These are phyloP conservation scores for Tiaroga cobitis DNA, from an alignment of 2,797 vertebrate genomes.

Conservation along the genomic window DNA sequence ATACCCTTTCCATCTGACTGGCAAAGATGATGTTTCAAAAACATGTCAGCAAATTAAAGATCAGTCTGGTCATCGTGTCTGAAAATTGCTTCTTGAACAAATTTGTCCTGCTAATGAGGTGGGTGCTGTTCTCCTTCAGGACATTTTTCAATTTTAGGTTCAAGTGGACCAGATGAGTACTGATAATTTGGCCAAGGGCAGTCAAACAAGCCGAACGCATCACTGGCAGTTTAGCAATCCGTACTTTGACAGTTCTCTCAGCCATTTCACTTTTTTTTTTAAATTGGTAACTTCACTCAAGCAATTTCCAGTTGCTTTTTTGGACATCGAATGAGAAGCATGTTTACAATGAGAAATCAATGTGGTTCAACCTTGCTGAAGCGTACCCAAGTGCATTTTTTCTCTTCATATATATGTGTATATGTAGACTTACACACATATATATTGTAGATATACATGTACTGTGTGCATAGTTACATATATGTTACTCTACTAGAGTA, in stretches of 20 bases:
- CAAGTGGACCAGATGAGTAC: slow-evolving; percentile 40
- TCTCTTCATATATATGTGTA: slow-evolving; percentile 77
- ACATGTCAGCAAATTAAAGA: slow-evolving; percentile 48
- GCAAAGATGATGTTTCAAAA: slow-evolving; percentile 36
- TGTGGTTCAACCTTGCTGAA: slow-evolving; percentile 93
- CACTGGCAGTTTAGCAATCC: slow-evolving; percentile 47
- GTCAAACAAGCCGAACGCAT: slow-evolving; percentile 6
- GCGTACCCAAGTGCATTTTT: slow-evolving; percentile 65
- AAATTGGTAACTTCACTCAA: slow-evolving; percentile 68
- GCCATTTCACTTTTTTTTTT: slow-evolving; percentile 30
- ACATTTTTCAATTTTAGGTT: slow-evolving; percentile 52
- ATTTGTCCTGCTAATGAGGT: slow-evolving; percentile 54
- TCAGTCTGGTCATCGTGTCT: slow-evolving; percentile 44
- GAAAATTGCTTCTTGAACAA: slow-evolving; percentile 47
- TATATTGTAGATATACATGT: slow-evolving; percentile 82
- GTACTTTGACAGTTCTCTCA: slow-evolving; percentile 64
- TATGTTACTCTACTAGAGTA: slow-evolving; percentile 85
- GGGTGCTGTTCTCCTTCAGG: slow-evolving; percentile 44
- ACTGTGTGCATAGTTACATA: slow-evolving; percentile 85
- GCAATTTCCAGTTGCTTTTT: slow-evolving; percentile 54
- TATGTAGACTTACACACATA: slow-evolving; percentile 79
- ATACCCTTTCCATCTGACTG: slow-evolving; percentile 38
- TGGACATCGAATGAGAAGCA: slow-evolving; percentile 61
- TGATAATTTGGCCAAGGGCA: slow-evolving; percentile 33
- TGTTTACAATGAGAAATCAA: slow-evolving; percentile 79